Evolutionary conservation across 2,113 vertebrate genomes (phyloP).

Genomic region (Chamaea fasciata): DNA sequence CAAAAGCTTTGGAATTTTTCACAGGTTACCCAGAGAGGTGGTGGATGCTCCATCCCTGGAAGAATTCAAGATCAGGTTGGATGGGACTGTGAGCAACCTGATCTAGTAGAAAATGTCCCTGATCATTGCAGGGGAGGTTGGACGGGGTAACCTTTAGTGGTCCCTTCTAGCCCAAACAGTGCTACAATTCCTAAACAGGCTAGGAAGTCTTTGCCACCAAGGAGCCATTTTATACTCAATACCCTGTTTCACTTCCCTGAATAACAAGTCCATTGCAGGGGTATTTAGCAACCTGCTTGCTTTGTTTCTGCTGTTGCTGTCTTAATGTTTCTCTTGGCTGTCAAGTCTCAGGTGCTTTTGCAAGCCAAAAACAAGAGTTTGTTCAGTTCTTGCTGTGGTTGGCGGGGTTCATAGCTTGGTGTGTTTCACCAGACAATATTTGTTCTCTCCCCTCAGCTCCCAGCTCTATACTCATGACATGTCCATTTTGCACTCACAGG

Average conservation of each 20-base stretch:
- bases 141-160: not conserved
- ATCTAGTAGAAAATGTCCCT: not conserved
- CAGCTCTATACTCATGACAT: not conserved
- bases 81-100: not conserved
- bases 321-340: not conserved
- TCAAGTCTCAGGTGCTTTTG: not conserved
- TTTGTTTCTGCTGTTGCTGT: not conserved
- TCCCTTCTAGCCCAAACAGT: not conserved
- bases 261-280: not conserved
- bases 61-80: not conserved
- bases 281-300: not conserved
- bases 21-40: not conserved
- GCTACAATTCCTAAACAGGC: not conserved
- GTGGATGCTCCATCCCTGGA: not conserved
- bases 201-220: not conserved
- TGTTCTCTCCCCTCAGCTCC: not conserved
- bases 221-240: not conserved
- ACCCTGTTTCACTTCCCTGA: not conserved
- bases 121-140: rapidly evolving
- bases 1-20: not conserved
- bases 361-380: not conserved
- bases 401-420: not conserved
- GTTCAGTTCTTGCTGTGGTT: not conserved
- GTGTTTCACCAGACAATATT: not conserved
- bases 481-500: not conserved